Evolutionary conservation across 2,888 invertebrate species (phyloP).

Genomic region (Flabesymbios commensalis): DNA sequence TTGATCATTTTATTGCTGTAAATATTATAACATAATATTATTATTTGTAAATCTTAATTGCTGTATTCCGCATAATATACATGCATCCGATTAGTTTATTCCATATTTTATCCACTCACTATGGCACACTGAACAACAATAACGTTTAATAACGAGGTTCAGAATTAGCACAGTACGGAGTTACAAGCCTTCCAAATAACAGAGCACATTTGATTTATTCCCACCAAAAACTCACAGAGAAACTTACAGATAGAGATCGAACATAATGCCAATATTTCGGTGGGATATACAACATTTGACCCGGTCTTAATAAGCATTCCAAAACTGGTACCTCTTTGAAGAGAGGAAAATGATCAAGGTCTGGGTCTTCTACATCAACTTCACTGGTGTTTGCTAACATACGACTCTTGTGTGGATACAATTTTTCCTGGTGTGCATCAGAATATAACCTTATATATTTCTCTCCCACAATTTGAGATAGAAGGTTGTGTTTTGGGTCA

Average conservation of each 20-base stretch:
- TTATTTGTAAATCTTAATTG: no score
- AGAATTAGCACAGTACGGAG: no score
- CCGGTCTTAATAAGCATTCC: constrained; percentile 76
- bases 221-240: constrained; percentile 99
- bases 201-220: constrained; percentile 56
- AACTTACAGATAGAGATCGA: constrained; percentile 82
- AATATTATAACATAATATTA: no score
- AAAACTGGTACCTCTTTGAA: constrained; percentile 65
- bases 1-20: no score
- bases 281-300: constrained; percentile 93
- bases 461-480: constrained; percentile 75
- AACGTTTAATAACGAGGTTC: no score
- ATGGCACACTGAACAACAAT: no score
- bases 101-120: no score
- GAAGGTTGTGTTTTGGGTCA: constrained; percentile 90
- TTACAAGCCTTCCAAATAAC: no score
- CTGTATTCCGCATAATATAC: no score
- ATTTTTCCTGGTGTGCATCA: constrained; percentile 70
- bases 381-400: constrained; percentile 87
- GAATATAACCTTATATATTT: constrained; percentile 87
- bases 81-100: no score
- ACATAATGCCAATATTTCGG: constrained; percentile 98
- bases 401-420: constrained; percentile 80
- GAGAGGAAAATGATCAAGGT: constrained; percentile 74
- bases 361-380: constrained; percentile 81